Percentiles rank a stretch among this genome's conserved stretches.
Conservation (phyloP, 2,888 invertebrate genomes). For the Atrina japonica region DNA sequence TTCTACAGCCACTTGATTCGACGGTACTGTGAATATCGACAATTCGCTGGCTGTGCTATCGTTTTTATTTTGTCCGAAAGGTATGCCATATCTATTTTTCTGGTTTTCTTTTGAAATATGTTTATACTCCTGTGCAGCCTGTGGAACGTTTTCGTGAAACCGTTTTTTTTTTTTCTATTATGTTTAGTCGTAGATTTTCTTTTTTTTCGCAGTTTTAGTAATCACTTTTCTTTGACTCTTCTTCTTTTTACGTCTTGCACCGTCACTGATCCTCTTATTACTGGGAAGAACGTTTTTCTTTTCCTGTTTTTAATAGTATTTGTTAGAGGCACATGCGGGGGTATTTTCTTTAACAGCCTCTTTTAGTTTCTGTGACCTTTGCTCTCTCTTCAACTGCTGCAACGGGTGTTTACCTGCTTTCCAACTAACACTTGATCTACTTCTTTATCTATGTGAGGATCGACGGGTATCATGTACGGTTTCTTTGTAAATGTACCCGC, state of each 20-base stretch:
- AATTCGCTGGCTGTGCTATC: conserved; percentile 25
- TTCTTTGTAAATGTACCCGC: conserved; percentile 34
- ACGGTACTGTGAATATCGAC: conserved; percentile 26
- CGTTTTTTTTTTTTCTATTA: too few species aligned
- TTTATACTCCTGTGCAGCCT: too few species aligned
- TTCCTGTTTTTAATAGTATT: too few species aligned
- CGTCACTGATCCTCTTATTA: too few species aligned
- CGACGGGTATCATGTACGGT: conserved; percentile 39
- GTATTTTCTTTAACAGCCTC: conserved; percentile 9
- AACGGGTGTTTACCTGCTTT: conserved; percentile 29
- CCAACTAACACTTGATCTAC: not conserved
- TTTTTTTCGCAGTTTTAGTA: too few species aligned
- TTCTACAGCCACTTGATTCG: conserved; percentile 38
- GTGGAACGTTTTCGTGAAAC: too few species aligned
- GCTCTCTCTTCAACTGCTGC: conserved; percentile 40
- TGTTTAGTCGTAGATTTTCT: too few species aligned
- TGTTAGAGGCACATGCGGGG: conserved; percentile 23
- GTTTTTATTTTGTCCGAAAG: conserved; percentile 30
- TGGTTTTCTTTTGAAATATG: too few species aligned
- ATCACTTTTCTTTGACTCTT: too few species aligned
- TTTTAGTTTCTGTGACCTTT: conserved; percentile 19
- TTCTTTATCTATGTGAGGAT: conserved; percentile 16
- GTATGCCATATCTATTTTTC: too few species aligned
- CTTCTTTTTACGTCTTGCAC: too few species aligned
- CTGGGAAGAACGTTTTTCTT: too few species aligned